Evolutionary conservation across 2,797 vertebrate species (phyloP), one percentile per base, ranked within the genome.

Genomic region (Thalassophryne amazonica): DNA sequence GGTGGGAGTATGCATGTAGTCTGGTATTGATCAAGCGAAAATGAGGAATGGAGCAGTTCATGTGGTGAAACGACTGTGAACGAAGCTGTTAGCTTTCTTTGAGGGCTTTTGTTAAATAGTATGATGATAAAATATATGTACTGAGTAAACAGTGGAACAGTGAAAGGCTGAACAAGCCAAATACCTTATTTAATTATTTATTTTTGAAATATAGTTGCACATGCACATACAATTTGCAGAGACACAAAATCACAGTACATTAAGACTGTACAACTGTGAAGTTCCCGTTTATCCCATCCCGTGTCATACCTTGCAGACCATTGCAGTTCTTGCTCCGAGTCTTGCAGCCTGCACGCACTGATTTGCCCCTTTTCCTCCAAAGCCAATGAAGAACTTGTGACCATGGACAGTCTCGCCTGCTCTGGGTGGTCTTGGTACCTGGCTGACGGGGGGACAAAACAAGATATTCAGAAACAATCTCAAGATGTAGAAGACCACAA

Each of bases 361-460:
- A 83, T 99, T 99, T 75, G 97, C 96, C 53, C 97, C 97, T 88
- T 99, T 99, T 33, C 97, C 97, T 55, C 97, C 96, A 67, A 96
- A 99, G 55, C 95, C 96, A 56, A 94, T 90, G 62, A 98, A 96
- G 89, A 99, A 99, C 73, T 92, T 95, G 67, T 93, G 91, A 46
- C 96, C 97, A 6, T 94, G 94, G 79, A 98, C 89, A 46, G 97
- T 99, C 86, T 98, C 97, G 64, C 97, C 97, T 15, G 88, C 87
- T 89, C 88, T 98, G 28, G 97, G 96, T 63, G 99, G 84, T 47
- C 92, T 92, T 0, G 92, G 87, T 15, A 95, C 90, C 79, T 95
- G 89, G 73, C 97, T 98, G 63, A 53, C 57, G 22, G 19, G n/a
- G 7, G 18, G 5, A 6, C 10, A 56, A 33, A 68, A 27, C 89